Evolutionary conservation across 2,888 invertebrate species (phyloP), one percentile per base, ranked within the genome.

Genomic region (Nycteola revayana): DNA sequence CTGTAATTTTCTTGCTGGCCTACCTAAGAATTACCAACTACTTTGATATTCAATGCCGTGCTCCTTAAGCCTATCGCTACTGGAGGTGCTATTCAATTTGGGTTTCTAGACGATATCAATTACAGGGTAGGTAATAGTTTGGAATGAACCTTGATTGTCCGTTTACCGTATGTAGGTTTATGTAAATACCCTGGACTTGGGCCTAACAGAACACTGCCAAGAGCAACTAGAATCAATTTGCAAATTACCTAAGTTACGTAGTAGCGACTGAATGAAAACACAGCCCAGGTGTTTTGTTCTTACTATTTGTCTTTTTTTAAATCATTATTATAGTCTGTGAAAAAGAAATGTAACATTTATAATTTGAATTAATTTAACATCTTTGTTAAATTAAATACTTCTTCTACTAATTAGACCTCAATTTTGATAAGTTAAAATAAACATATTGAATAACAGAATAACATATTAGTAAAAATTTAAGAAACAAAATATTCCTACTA

Each of bases 141-240:
- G 20, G 39, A 44, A 52, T 50, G 43, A 50, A 45, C 29, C 50
- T 42, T 55, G 60, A 54, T 52, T 41, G 47, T 37, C 28, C 35
- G 42, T 36, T 32, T 38, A 49, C 28, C 52, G 38, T 36, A 40
- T 47, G 46, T 54, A 29, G 31, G 40, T 50, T 49, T 56, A 58
- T 51, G 56, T 58, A 56, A 60, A 56, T 54, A 45, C 39, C 42
- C 32, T 30, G 37, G 37, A 39, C 34, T 18, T 36, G 36, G 45
- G 42, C 28, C 34, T n/a, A 32, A 38, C 51, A 51, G 47, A 54
- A 47, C 58, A 49, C 26, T 66, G 66, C 63, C 65, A 65, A 64
- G 52, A 58, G 48, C 50, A 53, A 49, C 43, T 57, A 60, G 58
- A 67, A 67, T 66, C 66, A 67, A 67, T 67, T 67, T 67, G 62